These are phyloP conservation scores for Hapalemur alaotrensis DNA, from an alignment of 2,797 vertebrate species.

Conservation along the genomic window DNA sequence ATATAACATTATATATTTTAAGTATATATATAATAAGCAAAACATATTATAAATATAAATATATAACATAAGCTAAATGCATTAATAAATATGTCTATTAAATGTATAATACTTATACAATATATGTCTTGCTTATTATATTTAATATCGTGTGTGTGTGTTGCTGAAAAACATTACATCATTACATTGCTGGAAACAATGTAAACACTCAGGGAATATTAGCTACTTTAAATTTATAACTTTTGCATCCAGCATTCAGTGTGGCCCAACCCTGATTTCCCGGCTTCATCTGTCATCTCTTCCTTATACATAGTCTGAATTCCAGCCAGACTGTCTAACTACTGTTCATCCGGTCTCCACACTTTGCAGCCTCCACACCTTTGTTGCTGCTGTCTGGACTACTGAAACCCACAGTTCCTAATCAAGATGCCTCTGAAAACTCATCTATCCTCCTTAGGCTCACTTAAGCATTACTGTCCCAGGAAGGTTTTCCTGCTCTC, in stretches of 20 bases:
- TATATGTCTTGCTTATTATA: background rate
- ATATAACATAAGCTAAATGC: background rate
- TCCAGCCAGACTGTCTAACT: background rate
- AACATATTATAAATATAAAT: background rate
- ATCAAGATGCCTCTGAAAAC: background rate
- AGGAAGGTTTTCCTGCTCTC: background rate
- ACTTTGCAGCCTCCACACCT: background rate
- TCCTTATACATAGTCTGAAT: background rate
- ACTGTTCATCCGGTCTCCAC: background rate
- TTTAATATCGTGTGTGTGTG: background rate
- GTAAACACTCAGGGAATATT: background rate
- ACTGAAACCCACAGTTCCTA: background rate
- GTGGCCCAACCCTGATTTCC: background rate
- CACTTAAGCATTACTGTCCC: background rate
- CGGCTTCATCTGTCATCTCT: background rate
- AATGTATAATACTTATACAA: background rate
- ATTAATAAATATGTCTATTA: background rate
- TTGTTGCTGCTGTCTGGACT: background rate
- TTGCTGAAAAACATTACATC: background rate
- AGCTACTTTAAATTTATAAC: constrained; percentile 20
- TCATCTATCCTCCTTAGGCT: background rate
- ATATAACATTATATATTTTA: background rate
- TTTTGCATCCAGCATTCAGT: background rate
- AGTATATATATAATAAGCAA: background rate
- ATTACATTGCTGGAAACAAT: background rate